Evolutionary conservation across 2,113 vertebrate genomes (phyloP).

Genomic region (Rhinoderma darwinii): DNA sequence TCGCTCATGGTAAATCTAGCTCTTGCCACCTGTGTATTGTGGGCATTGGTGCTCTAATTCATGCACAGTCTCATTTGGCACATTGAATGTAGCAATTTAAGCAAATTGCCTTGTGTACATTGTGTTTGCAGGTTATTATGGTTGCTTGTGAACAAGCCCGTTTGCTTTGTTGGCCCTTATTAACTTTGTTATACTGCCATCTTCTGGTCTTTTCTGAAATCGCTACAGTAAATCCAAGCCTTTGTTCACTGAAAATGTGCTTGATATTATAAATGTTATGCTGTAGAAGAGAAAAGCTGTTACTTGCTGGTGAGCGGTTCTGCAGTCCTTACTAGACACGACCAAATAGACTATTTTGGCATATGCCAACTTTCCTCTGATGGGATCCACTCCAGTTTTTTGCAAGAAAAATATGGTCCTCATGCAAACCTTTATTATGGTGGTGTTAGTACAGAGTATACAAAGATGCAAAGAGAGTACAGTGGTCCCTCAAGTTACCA

Average conservation of each 20-base stretch:
- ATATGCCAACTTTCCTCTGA: neutral
- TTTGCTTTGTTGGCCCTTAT: neutral
- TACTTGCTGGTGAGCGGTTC: neutral
- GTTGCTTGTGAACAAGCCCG: neutral
- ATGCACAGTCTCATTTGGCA: neutral
- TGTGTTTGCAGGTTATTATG: neutral
- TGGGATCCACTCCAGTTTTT: neutral
- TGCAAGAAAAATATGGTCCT: neutral
- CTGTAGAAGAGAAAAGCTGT: neutral
- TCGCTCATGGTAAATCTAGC: neutral
- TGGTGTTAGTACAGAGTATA: neutral
- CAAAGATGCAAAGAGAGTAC: neutral
- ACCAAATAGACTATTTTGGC: too few relatives aligned
- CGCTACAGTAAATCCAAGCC: neutral
- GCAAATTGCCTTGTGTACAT: constrained; percentile 1
- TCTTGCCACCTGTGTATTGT: constrained; percentile 9
- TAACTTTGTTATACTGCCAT: constrained; percentile 9
- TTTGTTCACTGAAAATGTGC: constrained; percentile 13
- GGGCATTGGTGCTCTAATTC: neutral
- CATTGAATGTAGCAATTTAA: constrained; percentile 10
- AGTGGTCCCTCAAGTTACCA: too few relatives aligned
- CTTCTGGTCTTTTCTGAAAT: neutral
- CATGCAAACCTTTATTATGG: neutral
- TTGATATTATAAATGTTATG: neutral
- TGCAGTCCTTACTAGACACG: too few relatives aligned